Base-by-base conservation (phyloP, 2,797 vertebrate species). In the Tragelaphus oryx region DNA sequence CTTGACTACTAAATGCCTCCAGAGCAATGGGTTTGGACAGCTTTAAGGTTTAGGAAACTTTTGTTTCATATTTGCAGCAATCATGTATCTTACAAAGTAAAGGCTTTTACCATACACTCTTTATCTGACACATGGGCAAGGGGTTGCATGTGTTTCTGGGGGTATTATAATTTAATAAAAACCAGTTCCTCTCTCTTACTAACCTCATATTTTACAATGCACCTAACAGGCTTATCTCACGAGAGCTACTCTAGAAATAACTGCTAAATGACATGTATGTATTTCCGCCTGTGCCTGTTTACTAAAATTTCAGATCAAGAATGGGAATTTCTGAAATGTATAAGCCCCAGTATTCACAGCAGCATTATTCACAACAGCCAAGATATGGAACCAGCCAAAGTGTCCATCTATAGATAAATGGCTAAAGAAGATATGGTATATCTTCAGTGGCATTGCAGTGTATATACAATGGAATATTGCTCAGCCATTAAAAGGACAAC, bases 21-120 rank as follows among this genome's bases (percentile, higher is more conserved):
- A 0, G 14, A 24, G 33, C 0, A 0, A 1, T 0, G 1, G 22
- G 3, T 88, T 26, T 3, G 5, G 24, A 7, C 1, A 16, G 3
- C 79, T 46, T 55, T 8, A 17, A 62, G 2, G 2, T 41, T 37
- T 18, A 9, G 46, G 4, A 33, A 8, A 4, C 5, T 18, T 22
- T 41, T 1, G 0, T 37, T 41, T 33, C 13, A 48, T 28, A 4
- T 12, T 6, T 30, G 28, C n/a, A 54, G 26, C 18, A 6, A 11
- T 13, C 26, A 26, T 10, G 22, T 13, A 14, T 54, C 46, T 30
- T 5, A 7, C 6, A 28, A 44, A 62, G 11, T 18, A 5, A 52
- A 8, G 18, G 17, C 14, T 22, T 26, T 30, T 4, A 9, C 18
- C 4, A 1, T 1, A 4, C 7, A 24, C 16, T 26, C 30, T 2